phyloP scores from a whole-genome alignment of 2,888 invertebrate genomes.

The Busseola fusca region DNA sequence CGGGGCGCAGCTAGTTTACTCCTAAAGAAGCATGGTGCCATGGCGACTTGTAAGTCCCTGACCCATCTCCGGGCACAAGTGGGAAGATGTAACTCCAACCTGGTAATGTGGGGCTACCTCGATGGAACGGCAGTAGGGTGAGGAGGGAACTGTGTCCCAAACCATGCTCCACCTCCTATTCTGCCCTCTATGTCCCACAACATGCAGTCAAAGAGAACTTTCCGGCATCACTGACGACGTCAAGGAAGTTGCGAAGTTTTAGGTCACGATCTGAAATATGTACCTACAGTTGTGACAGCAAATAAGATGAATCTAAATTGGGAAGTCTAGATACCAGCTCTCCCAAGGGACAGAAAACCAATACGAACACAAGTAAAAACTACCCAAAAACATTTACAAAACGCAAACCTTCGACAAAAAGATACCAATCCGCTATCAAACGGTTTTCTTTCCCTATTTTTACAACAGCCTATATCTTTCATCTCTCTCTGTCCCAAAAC shows the following conservation, averaged over 20 bases:
- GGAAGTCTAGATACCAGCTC: background rate
- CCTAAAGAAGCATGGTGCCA: background rate
- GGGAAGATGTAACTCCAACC: background rate
- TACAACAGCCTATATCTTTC: slow-evolving; percentile 51
- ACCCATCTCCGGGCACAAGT: background rate
- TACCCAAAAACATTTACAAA: slow-evolving; percentile 35
- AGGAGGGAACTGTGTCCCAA: background rate
- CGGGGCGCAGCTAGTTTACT: background rate
- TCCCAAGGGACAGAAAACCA: slow-evolving; percentile 5
- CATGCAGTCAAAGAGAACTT: background rate
- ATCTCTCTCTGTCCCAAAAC: slow-evolving; percentile 49
- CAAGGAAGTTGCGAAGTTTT: background rate
- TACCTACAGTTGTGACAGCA: background rate
- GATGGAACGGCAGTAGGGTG: background rate
- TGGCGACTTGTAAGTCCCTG: background rate
- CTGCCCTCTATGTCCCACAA: background rate
- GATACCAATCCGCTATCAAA: slow-evolving; percentile 52
- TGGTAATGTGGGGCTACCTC: background rate
- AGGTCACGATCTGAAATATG: background rate
- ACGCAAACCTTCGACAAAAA: slow-evolving; percentile 42
- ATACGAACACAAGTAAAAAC: slow-evolving; percentile 22
- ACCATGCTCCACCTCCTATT: background rate
- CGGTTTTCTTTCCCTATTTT: slow-evolving; percentile 39
- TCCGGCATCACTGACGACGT: background rate
- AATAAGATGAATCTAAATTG: background rate